Percentiles rank a stretch among this genome's conserved stretches.
Conservation (phyloP, 2,888 invertebrate genomes). For the Diplolepis rosae region DNA sequence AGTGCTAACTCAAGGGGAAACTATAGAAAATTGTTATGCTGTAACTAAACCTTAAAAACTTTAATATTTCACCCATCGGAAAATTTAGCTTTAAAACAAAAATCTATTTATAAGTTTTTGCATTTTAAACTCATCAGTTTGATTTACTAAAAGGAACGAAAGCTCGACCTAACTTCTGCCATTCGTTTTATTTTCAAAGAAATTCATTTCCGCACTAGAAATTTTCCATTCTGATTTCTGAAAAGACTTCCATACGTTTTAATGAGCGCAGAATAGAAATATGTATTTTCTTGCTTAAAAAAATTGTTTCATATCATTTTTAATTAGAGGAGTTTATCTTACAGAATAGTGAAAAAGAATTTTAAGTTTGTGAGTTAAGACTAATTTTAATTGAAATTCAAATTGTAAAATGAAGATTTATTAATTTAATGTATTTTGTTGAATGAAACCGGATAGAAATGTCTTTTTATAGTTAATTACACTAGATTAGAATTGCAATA, state of each 20-base stretch:
- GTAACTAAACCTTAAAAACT: constrained; percentile 21
- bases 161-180: constrained; percentile 1
- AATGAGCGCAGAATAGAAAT: not conserved
- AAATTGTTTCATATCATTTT: too few species aligned
- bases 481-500: too few species aligned
- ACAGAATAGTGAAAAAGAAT: too few species aligned
- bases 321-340: too few species aligned
- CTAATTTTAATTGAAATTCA: too few species aligned
- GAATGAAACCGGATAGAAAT: too few species aligned
- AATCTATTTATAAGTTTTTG: constrained; percentile 7
- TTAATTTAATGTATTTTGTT: too few species aligned
- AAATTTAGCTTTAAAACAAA: not conserved
- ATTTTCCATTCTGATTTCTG: constrained; percentile 15
- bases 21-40: not conserved
- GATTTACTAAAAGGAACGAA: not conserved
- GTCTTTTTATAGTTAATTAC: too few species aligned
- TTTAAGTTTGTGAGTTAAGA: too few species aligned
- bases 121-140: constrained; percentile 29
- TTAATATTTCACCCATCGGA: not conserved
- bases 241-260: constrained; percentile 4
- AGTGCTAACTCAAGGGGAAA: constrained; percentile 13
- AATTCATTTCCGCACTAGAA: constrained; percentile 8
- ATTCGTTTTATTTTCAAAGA: constrained; percentile 23
- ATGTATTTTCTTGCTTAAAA: too few species aligned
- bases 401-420: too few species aligned